phyloP scores from a whole-genome alignment of 2,113 vertebrate species.

The Eptesicus fuscus region DNA sequence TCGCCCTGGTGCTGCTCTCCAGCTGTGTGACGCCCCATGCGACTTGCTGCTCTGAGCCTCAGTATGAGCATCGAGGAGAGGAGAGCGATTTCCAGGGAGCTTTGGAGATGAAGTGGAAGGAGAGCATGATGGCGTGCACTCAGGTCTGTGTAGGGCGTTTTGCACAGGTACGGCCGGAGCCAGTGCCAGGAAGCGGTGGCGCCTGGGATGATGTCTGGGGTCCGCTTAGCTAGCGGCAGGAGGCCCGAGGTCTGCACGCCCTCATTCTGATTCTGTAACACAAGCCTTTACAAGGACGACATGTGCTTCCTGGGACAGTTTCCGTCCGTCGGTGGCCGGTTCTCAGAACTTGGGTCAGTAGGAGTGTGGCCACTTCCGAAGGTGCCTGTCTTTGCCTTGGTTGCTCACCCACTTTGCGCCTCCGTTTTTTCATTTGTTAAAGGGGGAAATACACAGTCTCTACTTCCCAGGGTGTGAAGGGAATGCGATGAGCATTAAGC shows the following conservation, averaged over 20 bases:
- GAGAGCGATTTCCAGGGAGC: background rate
- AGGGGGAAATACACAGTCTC: background rate
- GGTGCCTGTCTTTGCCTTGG: background rate
- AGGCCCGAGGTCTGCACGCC: background rate
- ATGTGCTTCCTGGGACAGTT: background rate
- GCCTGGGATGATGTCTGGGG: background rate
- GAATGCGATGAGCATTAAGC: background rate
- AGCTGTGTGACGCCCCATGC: background rate
- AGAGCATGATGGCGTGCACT: rapidly evolving
- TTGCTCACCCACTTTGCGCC: background rate
- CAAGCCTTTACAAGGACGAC: background rate
- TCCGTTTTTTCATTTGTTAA: background rate
- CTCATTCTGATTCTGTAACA: rapidly evolving
- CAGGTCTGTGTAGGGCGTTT: rapidly evolving
- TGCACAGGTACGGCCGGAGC: rapidly evolving
- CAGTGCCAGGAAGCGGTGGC: background rate
- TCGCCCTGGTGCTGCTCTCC: background rate
- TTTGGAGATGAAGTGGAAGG: background rate
- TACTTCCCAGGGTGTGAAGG: background rate
- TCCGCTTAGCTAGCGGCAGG: background rate
- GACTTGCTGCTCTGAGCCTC: background rate
- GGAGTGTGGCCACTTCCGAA: no score
- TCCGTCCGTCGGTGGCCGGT: background rate
- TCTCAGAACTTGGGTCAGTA: background rate
- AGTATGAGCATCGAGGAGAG: rapidly evolving